Evolutionary conservation across 1,140 invertebrate species (phyloP), one percentile per base, ranked within the genome.

Genomic region (Drosophila pallidifrons): DNA sequence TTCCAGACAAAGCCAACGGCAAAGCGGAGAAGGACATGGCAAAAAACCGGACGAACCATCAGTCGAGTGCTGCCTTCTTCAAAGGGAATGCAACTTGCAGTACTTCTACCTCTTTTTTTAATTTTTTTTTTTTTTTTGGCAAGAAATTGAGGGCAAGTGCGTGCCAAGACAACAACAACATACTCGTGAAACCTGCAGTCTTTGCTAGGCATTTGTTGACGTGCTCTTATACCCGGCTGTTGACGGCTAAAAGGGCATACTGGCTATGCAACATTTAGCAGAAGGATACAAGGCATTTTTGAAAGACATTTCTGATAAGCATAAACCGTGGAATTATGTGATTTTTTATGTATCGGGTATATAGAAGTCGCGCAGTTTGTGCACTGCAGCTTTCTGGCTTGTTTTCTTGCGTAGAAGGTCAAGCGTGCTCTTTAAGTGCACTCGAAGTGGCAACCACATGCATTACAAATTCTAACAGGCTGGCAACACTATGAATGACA

Each of bases 351-450:
- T 7, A 32, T 41, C 41, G 41, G 57, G 57, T 46, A 59, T 59
- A 15, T 3, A 11, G 38, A 16, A 57, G 54, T 16, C 5, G 11
- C 5, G 8, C 38, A 16, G 35, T 7, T 2, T 57, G 15, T 43
- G 45, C 45, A 16, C 30, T 47, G 8, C 35, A 2, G 15, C n/a
- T 54, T 61, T 57, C 52, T 32, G 3, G 7, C 11, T 43, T 43
- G 41, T 43, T 54, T 32, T 35, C n/a, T 35, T 54, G 30, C 51
- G 49, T 30, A 64, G 80, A 82, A 82, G 79, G 79, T 75, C 79
- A 82, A 81, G 59, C 64, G 60, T 64, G 66, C 65, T 20, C 28
- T 74, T 81, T 81, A 68, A 81, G 78, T 66, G 72, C 78, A 80
- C 43, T 61, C 45, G 61, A 20, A 66, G 66, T 60, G 43, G 68